phyloP scores from a whole-genome alignment of 2,113 vertebrate species.

The Mobula hypostoma region DNA sequence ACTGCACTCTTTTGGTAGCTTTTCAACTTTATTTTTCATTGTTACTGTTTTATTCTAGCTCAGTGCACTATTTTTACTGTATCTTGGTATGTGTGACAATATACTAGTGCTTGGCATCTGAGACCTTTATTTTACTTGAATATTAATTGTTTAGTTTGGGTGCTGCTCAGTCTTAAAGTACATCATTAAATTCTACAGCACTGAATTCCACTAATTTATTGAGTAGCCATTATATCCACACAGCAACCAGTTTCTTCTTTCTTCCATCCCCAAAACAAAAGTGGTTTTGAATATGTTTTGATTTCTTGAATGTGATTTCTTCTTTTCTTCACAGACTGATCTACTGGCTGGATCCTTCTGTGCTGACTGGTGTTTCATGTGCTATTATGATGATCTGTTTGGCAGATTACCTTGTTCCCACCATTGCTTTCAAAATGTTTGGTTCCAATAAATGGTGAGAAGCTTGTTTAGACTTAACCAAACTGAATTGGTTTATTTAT shows the following conservation, averaged over 20 bases:
- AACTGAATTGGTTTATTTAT: neutral
- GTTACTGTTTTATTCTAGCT: no score
- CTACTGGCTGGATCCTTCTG: constrained; percentile 90
- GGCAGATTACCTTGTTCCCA: constrained; percentile 94
- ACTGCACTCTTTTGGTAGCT: no score
- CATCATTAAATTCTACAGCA: neutral
- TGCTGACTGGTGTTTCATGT: constrained; percentile 89
- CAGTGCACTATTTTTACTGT: no score
- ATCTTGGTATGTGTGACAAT: no score
- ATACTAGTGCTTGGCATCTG: neutral
- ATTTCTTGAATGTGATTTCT: constrained; percentile 33
- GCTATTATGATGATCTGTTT: constrained; percentile 86
- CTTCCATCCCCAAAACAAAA: no score
- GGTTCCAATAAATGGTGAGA: constrained; percentile 92
- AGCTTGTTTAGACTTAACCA: neutral
- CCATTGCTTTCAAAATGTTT: constrained; percentile 84
- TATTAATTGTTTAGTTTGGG: no score
- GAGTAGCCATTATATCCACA: no score
- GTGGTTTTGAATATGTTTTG: neutral
- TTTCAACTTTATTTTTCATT: no score
- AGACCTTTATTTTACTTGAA: neutral
- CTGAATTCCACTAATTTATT: neutral
- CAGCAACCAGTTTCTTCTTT: no score
- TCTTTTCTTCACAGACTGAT: constrained; percentile 64
- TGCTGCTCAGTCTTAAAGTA: neutral